Evolutionary conservation across 2,888 invertebrate genomes (phyloP).

Genomic region (Parapristionchus giblindavisi): DNA sequence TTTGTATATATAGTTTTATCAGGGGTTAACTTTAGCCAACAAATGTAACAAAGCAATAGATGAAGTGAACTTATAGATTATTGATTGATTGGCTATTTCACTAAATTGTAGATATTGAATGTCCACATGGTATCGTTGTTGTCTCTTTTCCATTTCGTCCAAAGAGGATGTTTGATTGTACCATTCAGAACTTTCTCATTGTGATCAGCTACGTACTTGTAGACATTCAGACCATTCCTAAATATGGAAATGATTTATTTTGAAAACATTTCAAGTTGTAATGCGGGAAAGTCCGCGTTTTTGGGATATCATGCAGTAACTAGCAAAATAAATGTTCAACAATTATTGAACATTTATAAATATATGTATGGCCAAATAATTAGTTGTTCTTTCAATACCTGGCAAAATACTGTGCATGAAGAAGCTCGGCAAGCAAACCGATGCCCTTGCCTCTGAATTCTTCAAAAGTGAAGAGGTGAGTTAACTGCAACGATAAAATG

Average conservation of each 20-base stretch:
- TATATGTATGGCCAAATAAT: too few species aligned
- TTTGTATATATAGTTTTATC: too few species aligned
- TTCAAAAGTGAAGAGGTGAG: conserved; percentile 24
- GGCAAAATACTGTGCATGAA: conserved; percentile 8
- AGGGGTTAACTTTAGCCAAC: too few species aligned
- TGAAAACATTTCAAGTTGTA: too few species aligned
- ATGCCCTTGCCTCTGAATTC: conserved; percentile 11
- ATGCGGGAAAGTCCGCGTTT: too few species aligned
- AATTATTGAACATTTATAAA: too few species aligned
- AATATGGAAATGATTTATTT: neutral
- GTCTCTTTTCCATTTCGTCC: conserved; percentile 23
- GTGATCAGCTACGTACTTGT: neutral
- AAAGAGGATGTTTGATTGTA: neutral
- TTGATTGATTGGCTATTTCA: too few species aligned
- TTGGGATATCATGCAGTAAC: too few species aligned
- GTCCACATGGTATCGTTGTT: conserved; percentile 16
- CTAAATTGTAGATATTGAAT: conserved; percentile 1
- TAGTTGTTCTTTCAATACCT: too few species aligned
- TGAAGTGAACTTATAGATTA: too few species aligned
- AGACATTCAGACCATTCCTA: conserved; percentile 13
- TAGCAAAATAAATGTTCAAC: too few species aligned
- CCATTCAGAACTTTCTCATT: conserved; percentile 7
- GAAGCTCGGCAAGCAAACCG: conserved; percentile 14
- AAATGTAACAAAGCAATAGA: too few species aligned
- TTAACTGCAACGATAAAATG: neutral